Evolutionary conservation across 2,888 invertebrate genomes (phyloP), one percentile per base, ranked within the genome.

Genomic region (Steinernema carpocapsae): DNA sequence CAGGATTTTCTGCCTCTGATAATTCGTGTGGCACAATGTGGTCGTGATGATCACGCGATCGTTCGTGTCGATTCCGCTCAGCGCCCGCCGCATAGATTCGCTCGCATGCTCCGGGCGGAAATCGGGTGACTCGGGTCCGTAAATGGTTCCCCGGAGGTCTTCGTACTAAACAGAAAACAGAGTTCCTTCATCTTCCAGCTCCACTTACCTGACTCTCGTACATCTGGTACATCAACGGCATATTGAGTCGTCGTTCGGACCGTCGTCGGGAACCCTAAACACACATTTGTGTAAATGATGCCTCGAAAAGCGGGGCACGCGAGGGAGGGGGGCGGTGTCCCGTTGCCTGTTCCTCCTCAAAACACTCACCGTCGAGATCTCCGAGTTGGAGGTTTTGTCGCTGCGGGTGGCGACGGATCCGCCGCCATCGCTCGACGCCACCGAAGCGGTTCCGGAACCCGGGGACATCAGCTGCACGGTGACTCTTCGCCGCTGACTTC

Each of bases 1-100:
- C 26, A 82, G 77, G 59, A 86, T 86, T 77, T 86, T 86, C 78
- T 86, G 86, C 19, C 86, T 78, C 72, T 86, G 86, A 76, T 85
- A 86, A 76, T 86, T 86, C 72, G 82, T 84, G 78, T 86, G 86
- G 17, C 77, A 79, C 24, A 86, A 75, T 22, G 86, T 77, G 0
- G 83, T 79, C 48, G 84, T 75, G 74, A 86, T 86, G 43, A 86
- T 82, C 43, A 76, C 80, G 71, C 83, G 78, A 75, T 86, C 86
- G 70, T 86, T 82, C 72, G 84, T 85, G 70, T 86, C 86, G 84
- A 84, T 78, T 32, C 83, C 85, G 19, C 80, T 79, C 29, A 87
- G 78, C n/a, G 86, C 82, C 51, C 81, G 77, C 10, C 84, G 77
- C 4, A 86, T 78, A 6, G 76, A 76, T 64, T 86, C 84, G 12